Conservation (phyloP, 2,888 invertebrate species). For the Tholera decimalis region DNA sequence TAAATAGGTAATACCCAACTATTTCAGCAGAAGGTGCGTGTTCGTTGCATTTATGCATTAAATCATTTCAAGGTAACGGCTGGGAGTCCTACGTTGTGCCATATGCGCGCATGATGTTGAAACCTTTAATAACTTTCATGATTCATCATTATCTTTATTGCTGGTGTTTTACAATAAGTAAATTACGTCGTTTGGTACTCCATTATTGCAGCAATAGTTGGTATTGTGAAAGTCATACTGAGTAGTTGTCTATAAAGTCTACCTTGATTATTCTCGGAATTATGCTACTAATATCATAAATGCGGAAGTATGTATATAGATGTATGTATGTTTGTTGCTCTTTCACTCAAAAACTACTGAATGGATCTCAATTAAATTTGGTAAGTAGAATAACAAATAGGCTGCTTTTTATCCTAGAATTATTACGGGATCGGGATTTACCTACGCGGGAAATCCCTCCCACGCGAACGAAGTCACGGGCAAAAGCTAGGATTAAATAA, state of each 20-base stretch:
- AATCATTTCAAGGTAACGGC: constrained; percentile 67
- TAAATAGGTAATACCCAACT: constrained; percentile 44
- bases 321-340: too few relatives aligned
- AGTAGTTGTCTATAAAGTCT: neutral
- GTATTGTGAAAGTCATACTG: constrained; percentile 29
- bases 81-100: constrained; percentile 41
- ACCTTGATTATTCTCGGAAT: neutral
- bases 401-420: too few relatives aligned
- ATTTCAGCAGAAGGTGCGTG: constrained; percentile 59
- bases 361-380: too few relatives aligned
- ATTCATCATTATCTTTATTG: constrained; percentile 57
- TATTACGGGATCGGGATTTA: too few relatives aligned
- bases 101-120: constrained; percentile 47
- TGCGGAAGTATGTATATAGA: too few relatives aligned
- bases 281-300: too few relatives aligned
- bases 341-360: too few relatives aligned
- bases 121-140: constrained; percentile 51
- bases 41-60: constrained; percentile 63
- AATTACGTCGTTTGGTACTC: constrained; percentile 17
- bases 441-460: too few relatives aligned
- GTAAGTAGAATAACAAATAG: too few relatives aligned
- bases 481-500: too few relatives aligned
- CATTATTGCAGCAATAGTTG: constrained; percentile 25
- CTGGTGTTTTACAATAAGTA: constrained; percentile 43
- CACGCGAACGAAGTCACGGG: too few relatives aligned